Evolutionary conservation across 2,797 vertebrate species (phyloP).

Genomic region (Cryptoblepharus egeriae): DNA sequence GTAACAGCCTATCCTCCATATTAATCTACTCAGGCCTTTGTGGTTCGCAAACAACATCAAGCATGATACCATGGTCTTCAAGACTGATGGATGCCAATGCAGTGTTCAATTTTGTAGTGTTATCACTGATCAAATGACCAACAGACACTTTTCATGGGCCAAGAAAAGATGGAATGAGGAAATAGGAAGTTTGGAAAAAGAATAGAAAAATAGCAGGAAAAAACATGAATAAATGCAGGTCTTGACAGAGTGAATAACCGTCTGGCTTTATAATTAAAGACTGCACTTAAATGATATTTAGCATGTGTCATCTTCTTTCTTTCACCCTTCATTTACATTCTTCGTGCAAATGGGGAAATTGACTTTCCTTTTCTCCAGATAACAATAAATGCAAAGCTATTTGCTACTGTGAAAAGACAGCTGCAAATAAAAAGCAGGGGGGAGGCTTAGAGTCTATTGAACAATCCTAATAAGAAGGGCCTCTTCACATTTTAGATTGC

Average conservation of each 20-base stretch:
- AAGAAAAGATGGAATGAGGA: constrained; percentile 1
- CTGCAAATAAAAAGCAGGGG: not conserved
- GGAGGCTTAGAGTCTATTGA: not conserved
- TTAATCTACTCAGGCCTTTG: too few relatives aligned
- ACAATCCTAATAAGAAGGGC: not conserved
- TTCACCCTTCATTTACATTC: constrained; percentile 33
- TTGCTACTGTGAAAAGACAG: not conserved
- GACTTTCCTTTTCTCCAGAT: constrained; percentile 25
- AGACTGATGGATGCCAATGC: too few relatives aligned
- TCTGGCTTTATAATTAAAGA: constrained; percentile 61
- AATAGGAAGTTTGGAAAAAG: not conserved
- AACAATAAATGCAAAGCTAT: not conserved
- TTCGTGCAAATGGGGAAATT: constrained; percentile 26
- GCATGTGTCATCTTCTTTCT: constrained; percentile 46
- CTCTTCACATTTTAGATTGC: not conserved
- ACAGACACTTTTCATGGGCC: not conserved
- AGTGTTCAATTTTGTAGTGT: too few relatives aligned
- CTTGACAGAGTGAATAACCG: constrained; percentile 38
- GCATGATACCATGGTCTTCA: too few relatives aligned
- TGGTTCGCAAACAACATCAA: too few relatives aligned
- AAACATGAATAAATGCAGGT: constrained; percentile 47
- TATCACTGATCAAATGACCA: too few relatives aligned
- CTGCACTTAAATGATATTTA: constrained; percentile 43
- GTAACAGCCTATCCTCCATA: too few relatives aligned
- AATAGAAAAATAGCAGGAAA: constrained; percentile 37